Percentiles rank a stretch among this genome's conserved stretches.
These are phyloP conservation scores for Mus minutoides DNA, from an alignment of 2,797 vertebrate species.

Conservation along the genomic window DNA sequence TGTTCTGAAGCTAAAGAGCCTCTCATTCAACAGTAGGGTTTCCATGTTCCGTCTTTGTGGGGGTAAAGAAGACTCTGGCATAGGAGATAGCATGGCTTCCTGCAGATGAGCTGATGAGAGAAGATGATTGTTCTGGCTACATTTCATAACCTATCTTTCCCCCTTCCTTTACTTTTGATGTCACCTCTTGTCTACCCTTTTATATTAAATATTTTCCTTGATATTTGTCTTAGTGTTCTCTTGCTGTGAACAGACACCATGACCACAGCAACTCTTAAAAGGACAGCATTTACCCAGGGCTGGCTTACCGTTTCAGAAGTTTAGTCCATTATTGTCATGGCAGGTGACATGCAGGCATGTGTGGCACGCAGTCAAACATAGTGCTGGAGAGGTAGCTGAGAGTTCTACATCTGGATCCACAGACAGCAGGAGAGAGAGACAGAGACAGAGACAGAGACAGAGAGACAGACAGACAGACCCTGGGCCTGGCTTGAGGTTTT, in stretches of 20 bases:
- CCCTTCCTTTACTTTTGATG: background rate
- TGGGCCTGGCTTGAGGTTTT: background rate
- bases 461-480: too few relatives aligned
- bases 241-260: background rate
- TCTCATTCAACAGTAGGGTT: background rate
- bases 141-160: too few relatives aligned
- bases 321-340: background rate
- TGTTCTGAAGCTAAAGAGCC: background rate
- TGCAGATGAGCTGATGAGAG: background rate
- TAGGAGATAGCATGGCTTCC: background rate
- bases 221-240: background rate
- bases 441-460: too few relatives aligned
- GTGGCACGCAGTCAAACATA: too few relatives aligned
- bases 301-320: background rate
- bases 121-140: background rate
- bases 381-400: background rate
- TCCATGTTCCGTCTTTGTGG: background rate
- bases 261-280: background rate
- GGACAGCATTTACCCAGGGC: background rate
- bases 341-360: background rate
- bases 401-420: background rate
- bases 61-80: background rate
- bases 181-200: background rate
- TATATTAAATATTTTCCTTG: background rate
- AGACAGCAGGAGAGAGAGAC: background rate